Conservation (phyloP, 2,797 vertebrate genomes). For the Siniperca obscura region DNA sequence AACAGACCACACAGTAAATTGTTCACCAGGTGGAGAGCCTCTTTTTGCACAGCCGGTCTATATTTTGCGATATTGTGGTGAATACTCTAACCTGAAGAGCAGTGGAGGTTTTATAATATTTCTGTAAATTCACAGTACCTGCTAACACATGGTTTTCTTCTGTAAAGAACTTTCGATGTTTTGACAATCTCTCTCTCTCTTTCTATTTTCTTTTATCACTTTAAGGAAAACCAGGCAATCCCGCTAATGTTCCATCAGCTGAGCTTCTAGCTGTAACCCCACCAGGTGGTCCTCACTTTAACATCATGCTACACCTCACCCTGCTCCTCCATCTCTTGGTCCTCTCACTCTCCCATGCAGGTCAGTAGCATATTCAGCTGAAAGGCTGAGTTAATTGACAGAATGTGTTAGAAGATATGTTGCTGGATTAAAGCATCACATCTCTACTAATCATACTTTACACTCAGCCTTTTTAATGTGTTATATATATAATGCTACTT, state of each 20-base stretch:
- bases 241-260: constrained; percentile 82
- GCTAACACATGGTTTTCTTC: neutral
- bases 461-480: neutral
- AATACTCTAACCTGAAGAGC: neutral
- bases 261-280: constrained; percentile 74
- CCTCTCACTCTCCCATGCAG: constrained; percentile 64
- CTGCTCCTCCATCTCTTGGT: constrained; percentile 78
- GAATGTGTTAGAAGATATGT: constrained; percentile 8
- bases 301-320: constrained; percentile 81
- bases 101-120: neutral
- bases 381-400: neutral
- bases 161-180: neutral
- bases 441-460: neutral
- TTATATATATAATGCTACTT: neutral
- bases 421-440: constrained; percentile 11
- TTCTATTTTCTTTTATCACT: constrained; percentile 13
- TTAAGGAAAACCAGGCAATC: constrained; percentile 74
- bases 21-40: neutral
- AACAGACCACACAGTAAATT: constrained; percentile 3
- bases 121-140: neutral
- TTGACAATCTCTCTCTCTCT: neutral
- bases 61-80: neutral
- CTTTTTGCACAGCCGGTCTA: neutral
- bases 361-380: constrained; percentile 64
- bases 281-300: constrained; percentile 74